Base-by-base conservation (phyloP, 2,797 vertebrate genomes). In the Hylomyscus alleni region DNA sequence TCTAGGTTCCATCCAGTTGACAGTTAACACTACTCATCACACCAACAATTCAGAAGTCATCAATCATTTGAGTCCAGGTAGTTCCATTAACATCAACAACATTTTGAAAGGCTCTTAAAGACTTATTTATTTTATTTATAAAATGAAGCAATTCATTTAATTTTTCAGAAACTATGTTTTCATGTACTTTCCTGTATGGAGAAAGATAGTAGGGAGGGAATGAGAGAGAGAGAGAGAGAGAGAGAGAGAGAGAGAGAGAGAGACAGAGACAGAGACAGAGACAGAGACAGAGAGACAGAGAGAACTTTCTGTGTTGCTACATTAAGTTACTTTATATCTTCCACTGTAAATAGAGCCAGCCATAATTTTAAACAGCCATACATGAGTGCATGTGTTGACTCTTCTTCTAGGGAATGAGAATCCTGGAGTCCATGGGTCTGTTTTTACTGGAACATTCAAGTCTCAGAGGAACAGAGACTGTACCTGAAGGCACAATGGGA, bases 351-450 rank as follows among this genome's bases (percentile, higher is more conserved):
- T 50, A 44, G 6, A 85, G 17, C 44, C 29, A 65, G 60, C 29
- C 44, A 65, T 47, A 65, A 34, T 34, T 67, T 65, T 50, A 2
- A 67, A 22, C 29, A 50, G 17, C 24, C 13, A 2, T 5, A 9
- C 31, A 14, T 31, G 54, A 26, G n/a, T 37, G 20, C n/a, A 22
- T 60, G 80, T 83, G n/a, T 81, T 83, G 37, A 44, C 26, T 8
- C 73, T 44, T 75, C 3, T 72, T n/a, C 54, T 2, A 19, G 2
- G 13, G 26, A 91, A 31, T 80, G 19, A 52, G 22, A 26, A 7
- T 22, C 75, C 3, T 10, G 1, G 3, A 40, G 37, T 40, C 19
- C 26, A 9, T 13, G 50, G 24, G 6, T 3, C 0, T 0, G 44
- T 5, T 52, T 40, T 2, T 26, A 56, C 34, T 47, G 2, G 19